These are phyloP conservation scores for Paratrypauchen microcephalus DNA, from an alignment of 2,797 vertebrate species.

Conservation along the genomic window DNA sequence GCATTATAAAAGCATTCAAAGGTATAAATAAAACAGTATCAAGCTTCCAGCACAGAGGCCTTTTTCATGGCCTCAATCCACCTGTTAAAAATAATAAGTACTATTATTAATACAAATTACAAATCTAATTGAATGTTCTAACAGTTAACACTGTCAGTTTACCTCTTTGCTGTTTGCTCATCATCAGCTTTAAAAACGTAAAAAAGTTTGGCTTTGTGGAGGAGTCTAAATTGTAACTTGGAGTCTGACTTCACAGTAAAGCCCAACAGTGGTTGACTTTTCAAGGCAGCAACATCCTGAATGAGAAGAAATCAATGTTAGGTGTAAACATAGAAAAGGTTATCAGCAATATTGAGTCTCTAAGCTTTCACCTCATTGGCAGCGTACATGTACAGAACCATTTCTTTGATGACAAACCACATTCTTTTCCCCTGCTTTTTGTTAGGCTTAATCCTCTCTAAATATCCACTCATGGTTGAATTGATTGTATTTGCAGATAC, in stretches of 20 bases:
- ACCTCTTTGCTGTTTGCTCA: constrained; percentile 85
- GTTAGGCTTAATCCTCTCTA: constrained; percentile 87
- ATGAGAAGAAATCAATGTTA: constrained; percentile 10
- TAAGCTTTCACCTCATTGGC: constrained; percentile 90
- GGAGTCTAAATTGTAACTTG: constrained; percentile 85
- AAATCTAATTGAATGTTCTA: neutral
- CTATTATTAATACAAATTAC: neutral
- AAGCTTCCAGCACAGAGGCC: constrained; percentile 83
- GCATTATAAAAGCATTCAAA: neutral
- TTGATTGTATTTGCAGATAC: constrained; percentile 91
- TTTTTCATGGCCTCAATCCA: constrained; percentile 94
- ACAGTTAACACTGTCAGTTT: constrained; percentile 31
- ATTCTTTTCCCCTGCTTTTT: constrained; percentile 92
- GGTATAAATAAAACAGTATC: constrained; percentile 11
- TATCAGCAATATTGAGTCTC: too few species aligned
- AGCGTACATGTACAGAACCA: constrained; percentile 95
- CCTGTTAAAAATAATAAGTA: constrained; percentile 64
- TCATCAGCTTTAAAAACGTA: constrained; percentile 93
- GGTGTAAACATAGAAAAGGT: neutral
- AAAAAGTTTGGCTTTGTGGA: constrained; percentile 91
- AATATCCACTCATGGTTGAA: constrained; percentile 96
- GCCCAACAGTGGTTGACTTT: constrained; percentile 93
- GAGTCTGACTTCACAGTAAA: constrained; percentile 84
- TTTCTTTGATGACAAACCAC: constrained; percentile 98
- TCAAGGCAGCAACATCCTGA: constrained; percentile 93